Conservation (phyloP, 2,113 vertebrate species). For the Oenanthe melanoleuca region DNA sequence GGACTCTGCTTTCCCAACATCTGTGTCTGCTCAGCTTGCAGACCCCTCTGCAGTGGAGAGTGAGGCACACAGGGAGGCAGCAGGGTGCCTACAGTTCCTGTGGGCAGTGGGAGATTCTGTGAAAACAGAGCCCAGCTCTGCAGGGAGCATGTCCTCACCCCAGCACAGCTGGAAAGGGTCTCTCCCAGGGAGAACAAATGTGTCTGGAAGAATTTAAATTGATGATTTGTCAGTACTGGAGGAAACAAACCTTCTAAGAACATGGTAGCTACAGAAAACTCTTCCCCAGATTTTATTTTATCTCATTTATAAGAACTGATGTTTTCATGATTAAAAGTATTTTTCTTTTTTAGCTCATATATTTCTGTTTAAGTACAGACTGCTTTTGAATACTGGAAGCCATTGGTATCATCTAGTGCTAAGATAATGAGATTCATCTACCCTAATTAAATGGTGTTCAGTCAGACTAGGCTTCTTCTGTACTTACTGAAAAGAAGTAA, state of each 20-base stretch:
- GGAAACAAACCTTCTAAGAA: neutral
- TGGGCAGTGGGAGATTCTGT: neutral
- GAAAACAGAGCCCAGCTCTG: neutral
- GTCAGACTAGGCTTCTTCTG: neutral
- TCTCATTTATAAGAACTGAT: neutral
- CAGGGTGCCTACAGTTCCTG: neutral
- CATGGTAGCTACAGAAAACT: rapidly evolving
- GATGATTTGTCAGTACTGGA: neutral
- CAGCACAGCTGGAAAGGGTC: neutral
- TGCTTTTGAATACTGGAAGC: neutral
- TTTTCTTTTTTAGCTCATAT: neutral
- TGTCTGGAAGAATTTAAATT: neutral
- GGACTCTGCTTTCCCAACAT: neutral
- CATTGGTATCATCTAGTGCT: neutral
- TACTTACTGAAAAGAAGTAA: neutral
- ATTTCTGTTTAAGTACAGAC: neutral
- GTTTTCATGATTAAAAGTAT: neutral
- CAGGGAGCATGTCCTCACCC: neutral
- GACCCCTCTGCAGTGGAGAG: neutral
- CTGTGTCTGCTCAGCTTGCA: neutral
- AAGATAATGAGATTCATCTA: neutral
- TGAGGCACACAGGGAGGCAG: neutral
- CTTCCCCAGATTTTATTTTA: neutral
- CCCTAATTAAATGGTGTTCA: neutral
- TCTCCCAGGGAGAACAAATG: neutral